Base-by-base conservation (phyloP, 2,888 invertebrate genomes). In the Hemithea aestivaria region DNA sequence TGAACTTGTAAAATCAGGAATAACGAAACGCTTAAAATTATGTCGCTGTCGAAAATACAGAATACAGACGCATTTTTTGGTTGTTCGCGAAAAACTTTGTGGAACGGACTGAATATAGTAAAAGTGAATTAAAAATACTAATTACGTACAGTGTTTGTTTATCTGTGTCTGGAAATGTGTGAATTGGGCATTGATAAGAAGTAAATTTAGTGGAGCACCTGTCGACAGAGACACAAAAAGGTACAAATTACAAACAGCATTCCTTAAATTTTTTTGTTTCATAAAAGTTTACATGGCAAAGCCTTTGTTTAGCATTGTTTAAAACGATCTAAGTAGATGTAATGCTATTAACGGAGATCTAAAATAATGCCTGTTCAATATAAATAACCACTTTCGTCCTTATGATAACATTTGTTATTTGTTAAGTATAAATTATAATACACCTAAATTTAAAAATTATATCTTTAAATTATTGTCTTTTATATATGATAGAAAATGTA, bases 241-340 rank as follows among this genome's bases (percentile, higher is more conserved):
- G 62, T 64, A 66, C 51, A 48, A 54, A 61, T 54, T 64, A 66
- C 51, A 48, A 54, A 61, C 56, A 54, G 48, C 50, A 60, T 53
- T 53, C 50, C 46, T 34, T 48, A 30, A 40, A 50, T 41, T 45
- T 50, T 51, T 53, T 52, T 49, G 41, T 37, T 39, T 28, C 22
- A 23, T 21, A 38, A 53, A 29, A 27, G 6, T 10, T 28, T 28
- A 28, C 9, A 20, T 2, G 8, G 20, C 20, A 23, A 30, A 7
- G 10, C 30, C 11, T 7, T 30, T 30, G 16, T 16, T 16, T 2
- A 4, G 2, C 3, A 16, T 2, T 16, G 16, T 5, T 16, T 2
- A 16, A 5, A 16, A 5, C 16, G n/a, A n/a, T 16, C 5, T 16
- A 16, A 4, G 16, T 5, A 2, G 16, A 16, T 16, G 16, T 16